Percentiles rank a stretch among this genome's conserved stretches.
Conservation (phyloP, 2,888 invertebrate genomes). For the Lithophane semibrunnea region DNA sequence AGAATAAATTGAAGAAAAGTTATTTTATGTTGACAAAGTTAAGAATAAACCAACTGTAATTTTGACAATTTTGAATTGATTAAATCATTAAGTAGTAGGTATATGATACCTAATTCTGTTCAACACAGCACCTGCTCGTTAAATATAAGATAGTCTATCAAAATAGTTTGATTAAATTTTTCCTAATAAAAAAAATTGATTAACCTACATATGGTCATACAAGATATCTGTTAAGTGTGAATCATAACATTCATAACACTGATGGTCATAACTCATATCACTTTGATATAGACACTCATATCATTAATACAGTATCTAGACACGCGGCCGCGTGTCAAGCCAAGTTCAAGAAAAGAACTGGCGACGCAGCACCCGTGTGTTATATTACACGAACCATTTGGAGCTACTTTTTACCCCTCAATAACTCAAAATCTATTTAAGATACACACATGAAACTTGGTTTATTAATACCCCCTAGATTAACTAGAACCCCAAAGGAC, state of each 20-base stretch:
- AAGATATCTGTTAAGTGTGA: not conserved
- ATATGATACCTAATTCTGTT: not conserved
- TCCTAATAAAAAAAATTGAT: too few species aligned
- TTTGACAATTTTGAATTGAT: not conserved
- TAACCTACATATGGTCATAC: not conserved
- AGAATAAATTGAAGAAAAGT: not conserved
- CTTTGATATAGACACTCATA: not conserved
- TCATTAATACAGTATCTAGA: slow-evolving; percentile 4
- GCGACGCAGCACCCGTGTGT: too few species aligned
- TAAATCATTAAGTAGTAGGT: not conserved
- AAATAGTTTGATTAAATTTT: not conserved
- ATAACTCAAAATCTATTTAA: too few species aligned
- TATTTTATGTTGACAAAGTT: not conserved
- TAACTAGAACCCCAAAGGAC: too few species aligned
- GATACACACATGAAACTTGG: too few species aligned
- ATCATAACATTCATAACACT: slow-evolving; percentile 7
- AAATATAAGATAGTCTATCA: not conserved
- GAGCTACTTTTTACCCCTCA: too few species aligned
- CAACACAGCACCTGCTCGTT: not conserved
- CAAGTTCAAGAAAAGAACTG: too few species aligned
- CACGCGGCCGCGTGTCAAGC: too few species aligned
- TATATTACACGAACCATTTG: too few species aligned
- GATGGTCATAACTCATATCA: not conserved
- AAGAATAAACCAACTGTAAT: not conserved
- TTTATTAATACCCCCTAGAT: too few species aligned